Evolutionary conservation across 2,888 invertebrate genomes (phyloP), one percentile per base, ranked within the genome.

Genomic region (Drosophila demipolita): DNA sequence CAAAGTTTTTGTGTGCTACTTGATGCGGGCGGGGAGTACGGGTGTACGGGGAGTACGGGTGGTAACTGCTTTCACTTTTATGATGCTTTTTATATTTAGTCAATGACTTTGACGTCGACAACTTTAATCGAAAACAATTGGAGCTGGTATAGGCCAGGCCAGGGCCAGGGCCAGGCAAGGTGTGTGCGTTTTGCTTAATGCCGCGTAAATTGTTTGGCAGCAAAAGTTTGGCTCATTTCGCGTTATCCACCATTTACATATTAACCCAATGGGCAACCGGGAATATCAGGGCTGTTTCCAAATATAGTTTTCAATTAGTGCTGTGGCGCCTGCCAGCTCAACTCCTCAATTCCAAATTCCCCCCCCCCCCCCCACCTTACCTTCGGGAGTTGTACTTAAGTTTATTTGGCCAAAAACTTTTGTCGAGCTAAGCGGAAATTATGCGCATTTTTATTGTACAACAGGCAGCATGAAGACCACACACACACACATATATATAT

Each of bases 221-320:
- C 82, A 75, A 83, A 86, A 87, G 85, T 82, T 86, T 86, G 88
- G 73, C 87, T 73, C 82, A 82, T 83, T 86, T 86, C 78, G 82
- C 87, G 82, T 88, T 88, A 88, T 82, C 76, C 78, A 69, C 84
- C 84, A 86, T 88, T 88, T 86, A 80, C 83, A 86, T 86, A 88
- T 88, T 78, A 80, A 80, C 76, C 85, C 83, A 80, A 82, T 73
- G 62, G 40, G 42, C 68, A 63, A 55, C 36, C 45, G 83, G 74
- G 71, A 70, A 63, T 74, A 62, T 29, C 29, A 70, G 38, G 65
- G 53, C 20, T 50, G 53, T 60, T 71, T 84, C 85, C 87, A 87
- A 87, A 87, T 87, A 87, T 87, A 87, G 87, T 87, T 87, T 87
- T 87, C 89, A 87, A 87, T 87, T 87, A 87, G 87, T 89, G 80